Percentiles rank a stretch among this genome's conserved stretches.
phyloP scores from a whole-genome alignment of 2,888 invertebrate genomes.

The Laspeyria flexula region DNA sequence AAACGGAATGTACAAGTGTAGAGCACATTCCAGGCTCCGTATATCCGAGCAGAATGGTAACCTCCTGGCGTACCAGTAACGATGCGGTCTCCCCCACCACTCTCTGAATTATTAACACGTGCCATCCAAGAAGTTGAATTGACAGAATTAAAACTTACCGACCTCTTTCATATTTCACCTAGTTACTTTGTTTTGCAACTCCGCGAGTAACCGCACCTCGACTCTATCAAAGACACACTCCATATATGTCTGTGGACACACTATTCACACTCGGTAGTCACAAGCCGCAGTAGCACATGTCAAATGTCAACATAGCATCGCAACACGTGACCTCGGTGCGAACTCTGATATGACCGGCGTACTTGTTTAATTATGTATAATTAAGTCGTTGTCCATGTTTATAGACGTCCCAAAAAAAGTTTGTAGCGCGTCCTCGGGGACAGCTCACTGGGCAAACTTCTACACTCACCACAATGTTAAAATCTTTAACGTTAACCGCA shows the following conservation, averaged over 20 bases:
- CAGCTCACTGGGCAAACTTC: constrained; percentile 11
- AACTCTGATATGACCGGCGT: constrained; percentile 7
- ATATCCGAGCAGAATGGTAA: constrained; percentile 40
- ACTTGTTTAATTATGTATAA: constrained; percentile 29
- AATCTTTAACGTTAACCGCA: constrained; percentile 2
- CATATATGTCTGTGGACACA: too few relatives aligned
- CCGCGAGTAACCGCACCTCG: constrained; percentile 1
- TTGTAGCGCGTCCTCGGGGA: constrained; percentile 23
- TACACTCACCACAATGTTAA: constrained; percentile 2
- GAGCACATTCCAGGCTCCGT: constrained; percentile 30
- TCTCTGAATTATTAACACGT: constrained; percentile 76
- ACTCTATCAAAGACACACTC: too few relatives aligned
- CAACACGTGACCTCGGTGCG: constrained; percentile 24
- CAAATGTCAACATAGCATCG: constrained; percentile 18
- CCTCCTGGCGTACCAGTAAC: constrained; percentile 61
- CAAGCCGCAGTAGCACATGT: not conserved
- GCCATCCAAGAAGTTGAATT: constrained; percentile 80
- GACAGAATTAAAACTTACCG: constrained; percentile 79
- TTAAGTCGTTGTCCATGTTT: constrained; percentile 28
- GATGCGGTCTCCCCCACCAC: constrained; percentile 65
- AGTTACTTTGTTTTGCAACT: constrained; percentile 49
- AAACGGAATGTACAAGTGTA: not conserved
- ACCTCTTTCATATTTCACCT: constrained; percentile 76
- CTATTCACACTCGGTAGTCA: not conserved
- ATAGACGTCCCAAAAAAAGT: constrained; percentile 32